These are phyloP conservation scores for Oceanodroma tethys DNA, from an alignment of 2,113 vertebrate species.

Conservation along the genomic window DNA sequence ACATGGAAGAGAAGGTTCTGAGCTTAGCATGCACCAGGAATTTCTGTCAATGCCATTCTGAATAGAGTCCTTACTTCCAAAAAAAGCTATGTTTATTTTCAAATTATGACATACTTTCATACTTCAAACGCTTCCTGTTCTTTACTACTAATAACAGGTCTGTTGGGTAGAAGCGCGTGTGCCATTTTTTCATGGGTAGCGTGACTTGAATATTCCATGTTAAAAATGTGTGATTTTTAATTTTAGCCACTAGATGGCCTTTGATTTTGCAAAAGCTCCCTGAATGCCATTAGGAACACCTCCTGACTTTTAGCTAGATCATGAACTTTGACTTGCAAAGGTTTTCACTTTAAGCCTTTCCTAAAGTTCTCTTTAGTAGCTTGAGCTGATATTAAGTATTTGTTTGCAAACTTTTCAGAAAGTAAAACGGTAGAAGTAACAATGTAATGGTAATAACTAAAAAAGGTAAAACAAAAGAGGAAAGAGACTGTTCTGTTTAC, in stretches of 20 bases:
- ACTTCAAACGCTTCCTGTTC: neutral
- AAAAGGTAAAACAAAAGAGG: neutral
- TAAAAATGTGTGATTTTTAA: neutral
- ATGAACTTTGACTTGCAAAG: neutral
- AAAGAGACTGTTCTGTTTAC: neutral
- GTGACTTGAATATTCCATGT: neutral
- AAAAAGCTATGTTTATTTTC: neutral
- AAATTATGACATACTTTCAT: neutral
- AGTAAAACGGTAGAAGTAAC: neutral
- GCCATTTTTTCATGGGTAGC: neutral
- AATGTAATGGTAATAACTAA: neutral
- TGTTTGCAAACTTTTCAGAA: neutral
- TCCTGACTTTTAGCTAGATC: neutral
- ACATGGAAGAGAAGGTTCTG: neutral
- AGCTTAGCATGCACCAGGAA: neutral
- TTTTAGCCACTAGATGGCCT: constrained; percentile 65
- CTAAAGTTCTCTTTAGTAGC: neutral
- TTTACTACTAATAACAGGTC: neutral
- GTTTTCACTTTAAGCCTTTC: neutral
- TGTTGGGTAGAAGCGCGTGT: neutral
- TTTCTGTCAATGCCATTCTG: neutral
- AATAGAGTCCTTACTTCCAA: neutral
- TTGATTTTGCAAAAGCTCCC: constrained; percentile 27
- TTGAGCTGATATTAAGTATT: neutral
- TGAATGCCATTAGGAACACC: neutral